A percentile compares a stretch with the other conserved stretches of the same genome.
Conservation (phyloP, 2,113 vertebrate genomes). For the Burhinus oedicnemus region DNA sequence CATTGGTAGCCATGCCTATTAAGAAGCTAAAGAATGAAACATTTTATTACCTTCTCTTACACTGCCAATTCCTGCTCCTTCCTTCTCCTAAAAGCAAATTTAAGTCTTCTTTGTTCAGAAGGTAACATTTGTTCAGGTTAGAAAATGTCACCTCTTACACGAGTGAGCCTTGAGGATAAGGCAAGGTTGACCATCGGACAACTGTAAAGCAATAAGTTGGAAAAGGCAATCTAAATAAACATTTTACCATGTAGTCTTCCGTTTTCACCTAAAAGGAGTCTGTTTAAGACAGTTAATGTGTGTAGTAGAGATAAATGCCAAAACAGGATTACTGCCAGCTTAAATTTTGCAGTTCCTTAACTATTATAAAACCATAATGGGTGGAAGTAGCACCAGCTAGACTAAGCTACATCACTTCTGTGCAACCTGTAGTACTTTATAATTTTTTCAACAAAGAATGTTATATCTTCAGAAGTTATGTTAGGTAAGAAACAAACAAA, state of each 20-base stretch:
- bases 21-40: neutral
- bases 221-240: neutral
- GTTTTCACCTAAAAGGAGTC: neutral
- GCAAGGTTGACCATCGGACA: rapidly evolving
- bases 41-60: neutral
- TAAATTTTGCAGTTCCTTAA: neutral
- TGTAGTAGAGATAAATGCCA: neutral
- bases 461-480: neutral
- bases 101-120: neutral
- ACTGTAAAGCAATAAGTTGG: neutral
- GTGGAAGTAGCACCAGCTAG: neutral
- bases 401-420: neutral
- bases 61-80: neutral
- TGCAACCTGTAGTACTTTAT: neutral
- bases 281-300: neutral
- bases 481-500: neutral
- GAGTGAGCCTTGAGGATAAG: neutral
- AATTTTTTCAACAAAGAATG: neutral
- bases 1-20: neutral
- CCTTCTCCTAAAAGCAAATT: neutral
- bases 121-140: neutral
- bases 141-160: neutral
- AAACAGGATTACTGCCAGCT: neutral
- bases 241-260: neutral
- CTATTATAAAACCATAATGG: neutral